Evolutionary conservation across 2,797 vertebrate species (phyloP).

Genomic region (Adrianichthys oophorus): DNA sequence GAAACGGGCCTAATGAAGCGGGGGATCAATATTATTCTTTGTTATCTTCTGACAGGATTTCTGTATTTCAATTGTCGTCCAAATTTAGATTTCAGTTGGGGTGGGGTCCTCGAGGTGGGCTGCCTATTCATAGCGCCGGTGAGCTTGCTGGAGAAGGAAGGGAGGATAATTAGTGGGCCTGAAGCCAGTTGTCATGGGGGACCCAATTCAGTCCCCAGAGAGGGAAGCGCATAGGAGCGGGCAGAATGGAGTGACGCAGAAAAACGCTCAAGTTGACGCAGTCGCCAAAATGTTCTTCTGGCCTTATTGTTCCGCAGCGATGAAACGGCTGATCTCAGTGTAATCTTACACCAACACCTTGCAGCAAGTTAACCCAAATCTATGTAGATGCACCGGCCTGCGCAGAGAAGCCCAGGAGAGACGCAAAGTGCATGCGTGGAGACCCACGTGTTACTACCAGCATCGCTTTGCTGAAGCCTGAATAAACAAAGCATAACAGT

Average conservation of each 20-base stretch:
- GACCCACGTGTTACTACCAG: slow-evolving; percentile 20
- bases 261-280: slow-evolving; percentile 84
- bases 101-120: slow-evolving; percentile 46
- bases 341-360: slow-evolving; percentile 67
- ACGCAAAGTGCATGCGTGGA: slow-evolving; percentile 7
- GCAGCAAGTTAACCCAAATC: slow-evolving; percentile 44
- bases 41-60: slow-evolving; percentile 67
- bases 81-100: slow-evolving; percentile 71
- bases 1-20: slow-evolving; percentile 53
- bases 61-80: slow-evolving; percentile 74
- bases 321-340: slow-evolving; percentile 51
- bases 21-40: slow-evolving; percentile 70
- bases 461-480: slow-evolving; percentile 25
- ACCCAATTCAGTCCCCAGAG: slow-evolving; percentile 76
- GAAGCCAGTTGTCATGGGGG: slow-evolving; percentile 79
- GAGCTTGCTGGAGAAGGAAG: slow-evolving; percentile 35
- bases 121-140: slow-evolving; percentile 68
- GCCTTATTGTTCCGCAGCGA: slow-evolving; percentile 66
- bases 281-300: slow-evolving; percentile 72
- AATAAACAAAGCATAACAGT: slow-evolving; percentile 31
- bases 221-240: slow-evolving; percentile 83
- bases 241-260: slow-evolving; percentile 86
- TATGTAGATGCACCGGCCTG: slow-evolving; percentile 29
- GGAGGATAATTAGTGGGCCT: slow-evolving; percentile 78
- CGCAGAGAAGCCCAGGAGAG: slow-evolving; percentile 21